A percentile compares a stretch with the other conserved stretches of the same genome.
Conservation (phyloP, 35 echinoderm and acorn worm genomes). For the Eucidaris tribuloides region DNA sequence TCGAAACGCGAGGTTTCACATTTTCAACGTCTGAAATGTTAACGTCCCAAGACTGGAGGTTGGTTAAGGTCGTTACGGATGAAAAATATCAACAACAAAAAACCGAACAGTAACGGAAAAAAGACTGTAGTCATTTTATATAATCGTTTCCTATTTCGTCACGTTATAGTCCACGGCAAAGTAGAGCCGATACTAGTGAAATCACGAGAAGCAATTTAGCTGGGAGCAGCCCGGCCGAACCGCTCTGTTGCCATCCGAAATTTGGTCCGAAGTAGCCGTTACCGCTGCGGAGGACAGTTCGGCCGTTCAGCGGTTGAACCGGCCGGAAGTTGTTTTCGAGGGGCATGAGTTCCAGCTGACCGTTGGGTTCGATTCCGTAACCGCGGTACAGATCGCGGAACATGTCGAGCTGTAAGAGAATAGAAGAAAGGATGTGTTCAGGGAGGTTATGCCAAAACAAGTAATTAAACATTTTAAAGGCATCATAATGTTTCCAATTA, state of each 20-base stretch:
- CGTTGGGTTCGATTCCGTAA: neutral
- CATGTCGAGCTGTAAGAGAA: slow-evolving; percentile 12
- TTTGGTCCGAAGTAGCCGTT: neutral
- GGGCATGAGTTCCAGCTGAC: neutral
- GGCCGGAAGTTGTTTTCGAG: slow-evolving; percentile 13
- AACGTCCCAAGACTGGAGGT: neutral
- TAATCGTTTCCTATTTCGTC: too few relatives aligned
- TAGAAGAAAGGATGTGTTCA: too few relatives aligned
- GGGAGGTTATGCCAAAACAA: too few relatives aligned
- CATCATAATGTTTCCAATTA: too few relatives aligned
- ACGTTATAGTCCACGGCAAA: slow-evolving; percentile 5
- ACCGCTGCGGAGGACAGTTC: neutral
- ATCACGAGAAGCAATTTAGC: neutral
- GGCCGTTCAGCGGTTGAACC: neutral
- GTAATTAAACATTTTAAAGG: too few relatives aligned
- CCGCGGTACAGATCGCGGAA: slow-evolving; percentile 16
- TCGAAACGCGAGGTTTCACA: neutral
- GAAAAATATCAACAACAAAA: neutral
- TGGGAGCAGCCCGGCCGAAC: neutral
- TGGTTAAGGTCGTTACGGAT: neutral
- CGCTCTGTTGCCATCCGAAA: neutral
- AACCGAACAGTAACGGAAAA: neutral
- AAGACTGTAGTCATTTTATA: neutral
- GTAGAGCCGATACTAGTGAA: neutral
- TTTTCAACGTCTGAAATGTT: neutral